Base-by-base conservation (phyloP, 2,113 vertebrate species). In the Actenoides hombroni region DNA sequence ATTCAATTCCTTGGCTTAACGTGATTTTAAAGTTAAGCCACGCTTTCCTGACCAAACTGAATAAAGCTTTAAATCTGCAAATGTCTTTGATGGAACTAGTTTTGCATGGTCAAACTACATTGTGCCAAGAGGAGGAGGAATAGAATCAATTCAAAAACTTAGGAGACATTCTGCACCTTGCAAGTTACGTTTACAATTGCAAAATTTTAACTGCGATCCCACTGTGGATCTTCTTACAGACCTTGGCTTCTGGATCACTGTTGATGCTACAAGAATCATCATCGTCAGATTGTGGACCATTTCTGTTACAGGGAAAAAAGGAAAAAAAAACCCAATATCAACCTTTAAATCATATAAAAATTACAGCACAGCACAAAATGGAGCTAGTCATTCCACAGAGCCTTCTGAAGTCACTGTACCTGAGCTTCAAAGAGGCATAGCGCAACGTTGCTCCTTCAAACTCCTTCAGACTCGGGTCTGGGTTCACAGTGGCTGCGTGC, bases 371-470 rank as follows among this genome's bases (percentile, higher is more conserved):
- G 39, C 28, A 90, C 40, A 42, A 60, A 53, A 29, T 2, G 4
- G 48, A 94, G 60, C 14, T 31, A 53, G 13, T 8, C 7, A 16
- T 7, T 28, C 24, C 67, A 3, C 1, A 11, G 37, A 46, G n/a
- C 28, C 25, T 68, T 67, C 26, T 37, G 56, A 68, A 42, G 33
- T 42, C 0, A n/a, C 7, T 82, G 95, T 98, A 99, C 99, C 99
- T 99, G 94, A 99, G 98, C 84, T 99, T 99, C 91, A 99, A 97
- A 83, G 99, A 99, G 37, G 99, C 99, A 69, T 99, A 99, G 86
- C 99, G 99, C 21, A 99, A 97, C 0, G 99, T 99, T 10, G 99
- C 99, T 90, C 99, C 99, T 97, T 99, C 99, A 94, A 99, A 99
- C 44, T 99, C 99, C 97, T 99, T 99, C 70, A 99, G 98, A 95